Evolutionary conservation across 2,797 vertebrate genomes (phyloP).

Genomic region (Melanitta fusca): DNA sequence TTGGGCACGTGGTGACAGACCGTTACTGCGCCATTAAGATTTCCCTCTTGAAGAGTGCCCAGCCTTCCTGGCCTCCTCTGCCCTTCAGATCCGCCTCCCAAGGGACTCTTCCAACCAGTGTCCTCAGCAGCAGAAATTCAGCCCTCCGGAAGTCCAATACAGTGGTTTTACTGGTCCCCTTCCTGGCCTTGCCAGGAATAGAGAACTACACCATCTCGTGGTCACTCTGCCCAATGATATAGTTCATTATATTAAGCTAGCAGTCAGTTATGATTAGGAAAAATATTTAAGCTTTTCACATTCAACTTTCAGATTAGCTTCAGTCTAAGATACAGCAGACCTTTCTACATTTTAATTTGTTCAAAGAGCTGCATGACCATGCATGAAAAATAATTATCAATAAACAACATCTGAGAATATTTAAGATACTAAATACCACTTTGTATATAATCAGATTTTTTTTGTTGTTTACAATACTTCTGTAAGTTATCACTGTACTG

Average conservation of each 20-base stretch:
- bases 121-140: too few relatives aligned
- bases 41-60: too few relatives aligned
- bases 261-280: conserved; percentile 4
- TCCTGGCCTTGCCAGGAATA: too few relatives aligned
- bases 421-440: neutral
- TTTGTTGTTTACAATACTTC: neutral
- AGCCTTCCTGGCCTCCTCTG: too few relatives aligned
- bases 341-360: neutral
- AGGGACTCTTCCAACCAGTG: too few relatives aligned
- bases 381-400: neutral
- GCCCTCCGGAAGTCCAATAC: too few relatives aligned
- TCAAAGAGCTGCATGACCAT: neutral
- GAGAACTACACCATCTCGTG: too few relatives aligned
- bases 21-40: too few relatives aligned
- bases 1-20: too few relatives aligned
- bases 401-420: neutral
- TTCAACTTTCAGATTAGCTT: neutral
- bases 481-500: neutral
- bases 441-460: neutral
- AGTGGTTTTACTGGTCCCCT: too few relatives aligned
- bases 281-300: neutral
- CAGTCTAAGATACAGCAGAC: neutral
- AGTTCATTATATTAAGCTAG: conserved; percentile 10
- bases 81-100: too few relatives aligned
- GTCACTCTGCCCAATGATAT: neutral